phyloP scores from a whole-genome alignment of 2,888 invertebrate genomes.

The Coenonympha glycerion region DNA sequence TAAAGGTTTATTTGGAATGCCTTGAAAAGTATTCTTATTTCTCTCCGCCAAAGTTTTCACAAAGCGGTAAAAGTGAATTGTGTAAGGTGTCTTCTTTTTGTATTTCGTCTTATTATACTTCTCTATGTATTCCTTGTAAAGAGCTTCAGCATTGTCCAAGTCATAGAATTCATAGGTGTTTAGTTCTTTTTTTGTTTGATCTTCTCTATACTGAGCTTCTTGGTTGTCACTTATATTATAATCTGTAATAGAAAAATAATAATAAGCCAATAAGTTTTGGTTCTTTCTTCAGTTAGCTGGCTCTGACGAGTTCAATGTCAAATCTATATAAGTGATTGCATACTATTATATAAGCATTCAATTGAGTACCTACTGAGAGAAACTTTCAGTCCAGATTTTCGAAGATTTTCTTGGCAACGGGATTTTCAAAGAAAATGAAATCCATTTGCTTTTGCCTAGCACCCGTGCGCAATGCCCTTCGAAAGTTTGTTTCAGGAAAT shows the following conservation, averaged over 20 bases:
- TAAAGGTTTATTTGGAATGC: neutral
- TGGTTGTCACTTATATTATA: slow-evolving; percentile 29
- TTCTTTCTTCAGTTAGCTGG: too few relatives aligned
- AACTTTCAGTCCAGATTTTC: too few relatives aligned
- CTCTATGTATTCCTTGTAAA: slow-evolving; percentile 37
- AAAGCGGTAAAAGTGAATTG: slow-evolving; percentile 44
- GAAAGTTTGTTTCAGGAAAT: too few relatives aligned
- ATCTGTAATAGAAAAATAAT: slow-evolving; percentile 31
- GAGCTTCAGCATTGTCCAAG: slow-evolving; percentile 37
- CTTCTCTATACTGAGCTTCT: slow-evolving; percentile 19
- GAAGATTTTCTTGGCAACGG: too few relatives aligned
- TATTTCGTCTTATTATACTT: slow-evolving; percentile 33
- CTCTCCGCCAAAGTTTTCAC: slow-evolving; percentile 46
- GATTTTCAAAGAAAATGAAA: too few relatives aligned
- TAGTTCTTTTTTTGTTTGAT: slow-evolving; percentile 24
- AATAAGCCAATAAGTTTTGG: too few relatives aligned
- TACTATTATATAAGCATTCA: too few relatives aligned
- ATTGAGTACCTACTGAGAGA: too few relatives aligned
- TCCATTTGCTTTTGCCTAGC: too few relatives aligned
- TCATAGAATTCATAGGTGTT: slow-evolving; percentile 39
- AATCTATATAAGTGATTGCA: too few relatives aligned
- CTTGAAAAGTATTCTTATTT: slow-evolving; percentile 33
- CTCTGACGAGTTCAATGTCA: too few relatives aligned
- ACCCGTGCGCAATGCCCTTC: too few relatives aligned
- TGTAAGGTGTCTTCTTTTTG: slow-evolving; percentile 30